Conservation (phyloP, 2,797 vertebrate species). For the Siniperca undulata region DNA sequence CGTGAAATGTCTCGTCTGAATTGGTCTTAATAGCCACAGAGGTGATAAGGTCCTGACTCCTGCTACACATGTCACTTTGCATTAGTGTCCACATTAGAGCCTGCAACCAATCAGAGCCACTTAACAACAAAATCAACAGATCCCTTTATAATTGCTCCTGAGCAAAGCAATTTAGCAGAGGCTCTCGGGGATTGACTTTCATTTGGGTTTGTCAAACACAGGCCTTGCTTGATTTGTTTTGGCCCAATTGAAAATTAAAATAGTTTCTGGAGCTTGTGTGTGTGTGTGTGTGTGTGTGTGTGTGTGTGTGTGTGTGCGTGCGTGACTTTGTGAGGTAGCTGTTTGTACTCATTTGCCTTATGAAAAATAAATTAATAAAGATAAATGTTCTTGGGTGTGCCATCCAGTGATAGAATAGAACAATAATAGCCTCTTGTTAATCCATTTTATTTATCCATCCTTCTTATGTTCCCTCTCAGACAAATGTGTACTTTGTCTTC, state of each 20-base stretch:
- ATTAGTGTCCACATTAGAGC: slow-evolving; percentile 74
- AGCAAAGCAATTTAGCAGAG: slow-evolving; percentile 74
- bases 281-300: background rate
- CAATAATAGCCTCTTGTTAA: slow-evolving; percentile 30
- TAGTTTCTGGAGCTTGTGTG: slow-evolving; percentile 25
- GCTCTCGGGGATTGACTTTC: slow-evolving; percentile 67
- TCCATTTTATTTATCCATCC: slow-evolving; percentile 30
- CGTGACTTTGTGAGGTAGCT: slow-evolving; percentile 1
- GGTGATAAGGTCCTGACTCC: slow-evolving; percentile 69
- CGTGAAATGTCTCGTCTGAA: slow-evolving; percentile 43
- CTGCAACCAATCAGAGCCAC: slow-evolving; percentile 70
- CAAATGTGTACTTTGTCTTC: slow-evolving; percentile 23
- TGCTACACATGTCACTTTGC: slow-evolving; percentile 71
- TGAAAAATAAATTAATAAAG: slow-evolving; percentile 41
- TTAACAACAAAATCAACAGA: slow-evolving; percentile 78
- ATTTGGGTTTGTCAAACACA: slow-evolving; percentile 66
- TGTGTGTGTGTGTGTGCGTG: background rate
- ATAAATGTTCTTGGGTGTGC: slow-evolving; percentile 35
- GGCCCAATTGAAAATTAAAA: slow-evolving; percentile 51
- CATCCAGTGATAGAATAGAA: slow-evolving; percentile 2
- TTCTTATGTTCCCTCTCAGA: slow-evolving; percentile 31
- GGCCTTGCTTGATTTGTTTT: slow-evolving; percentile 64
- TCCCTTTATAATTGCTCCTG: slow-evolving; percentile 77
- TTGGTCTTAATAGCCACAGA: slow-evolving; percentile 65
- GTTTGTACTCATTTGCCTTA: slow-evolving; percentile 35